phyloP scores from a whole-genome alignment of 2,797 vertebrate genomes.

The Heteromormyrus szaboi region DNA sequence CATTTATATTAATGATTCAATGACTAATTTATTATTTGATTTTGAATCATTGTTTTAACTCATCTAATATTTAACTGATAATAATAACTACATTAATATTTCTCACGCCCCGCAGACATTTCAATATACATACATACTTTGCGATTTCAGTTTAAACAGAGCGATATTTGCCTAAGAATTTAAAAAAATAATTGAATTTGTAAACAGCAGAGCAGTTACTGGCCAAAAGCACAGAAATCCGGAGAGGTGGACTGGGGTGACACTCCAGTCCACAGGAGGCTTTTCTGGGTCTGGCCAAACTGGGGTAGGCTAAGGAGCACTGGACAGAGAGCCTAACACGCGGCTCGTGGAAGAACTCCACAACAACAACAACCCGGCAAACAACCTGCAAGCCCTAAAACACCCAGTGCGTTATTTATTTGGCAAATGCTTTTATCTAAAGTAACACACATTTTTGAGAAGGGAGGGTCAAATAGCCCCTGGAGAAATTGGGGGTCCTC shows the following conservation, averaged over 20 bases:
- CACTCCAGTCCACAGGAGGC: not conserved
- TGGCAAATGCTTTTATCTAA: not conserved
- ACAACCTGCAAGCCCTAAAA: not conserved
- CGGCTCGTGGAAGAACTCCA: not conserved
- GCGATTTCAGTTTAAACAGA: not conserved
- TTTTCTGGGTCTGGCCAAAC: not conserved
- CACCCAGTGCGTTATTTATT: not conserved
- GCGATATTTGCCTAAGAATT: not conserved
- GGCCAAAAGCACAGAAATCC: not conserved
- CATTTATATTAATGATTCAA: not conserved
- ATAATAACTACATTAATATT: not conserved
- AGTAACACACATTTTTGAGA: not conserved
- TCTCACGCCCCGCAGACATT: not conserved
- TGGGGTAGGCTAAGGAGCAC: not conserved
- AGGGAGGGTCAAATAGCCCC: not conserved
- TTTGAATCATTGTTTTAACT: constrained; percentile 1
- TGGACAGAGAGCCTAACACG: not conserved
- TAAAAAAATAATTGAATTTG: not conserved
- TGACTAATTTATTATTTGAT: not conserved
- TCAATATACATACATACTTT: not conserved
- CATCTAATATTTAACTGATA: not conserved
- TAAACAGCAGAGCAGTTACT: not conserved
- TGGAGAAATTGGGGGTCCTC: not conserved
- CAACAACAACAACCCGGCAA: not conserved
- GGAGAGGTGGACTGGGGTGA: not conserved